A percentile compares a stretch with the other conserved stretches of the same genome.
Conservation (phyloP, 2,113 vertebrate species). For the Labrus mixtus region DNA sequence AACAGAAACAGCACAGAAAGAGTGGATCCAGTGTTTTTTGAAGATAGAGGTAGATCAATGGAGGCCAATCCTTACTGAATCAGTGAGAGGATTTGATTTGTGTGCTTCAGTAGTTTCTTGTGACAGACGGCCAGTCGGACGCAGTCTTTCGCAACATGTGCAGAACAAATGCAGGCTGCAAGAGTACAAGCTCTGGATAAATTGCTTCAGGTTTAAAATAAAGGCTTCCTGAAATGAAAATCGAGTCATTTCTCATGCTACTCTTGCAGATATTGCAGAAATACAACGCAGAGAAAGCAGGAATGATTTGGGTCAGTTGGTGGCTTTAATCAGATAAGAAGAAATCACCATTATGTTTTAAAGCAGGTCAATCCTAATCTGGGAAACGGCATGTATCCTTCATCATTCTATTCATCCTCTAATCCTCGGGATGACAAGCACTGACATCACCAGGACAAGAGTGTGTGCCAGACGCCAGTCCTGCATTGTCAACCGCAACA, state of each 20-base stretch:
- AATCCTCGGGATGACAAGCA: conserved; percentile 68
- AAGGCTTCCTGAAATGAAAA: conserved; percentile 42
- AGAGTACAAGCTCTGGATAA: conserved; percentile 13
- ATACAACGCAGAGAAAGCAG: conserved; percentile 38
- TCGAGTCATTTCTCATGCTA: conserved; percentile 36
- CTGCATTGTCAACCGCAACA: conserved; percentile 22
- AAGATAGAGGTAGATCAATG: background rate
- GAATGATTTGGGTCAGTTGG: conserved; percentile 69
- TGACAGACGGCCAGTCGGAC: conserved; percentile 21
- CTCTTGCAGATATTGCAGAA: conserved; percentile 27
- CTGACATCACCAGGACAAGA: conserved; percentile 31
- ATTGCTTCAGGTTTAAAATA: conserved; percentile 30
- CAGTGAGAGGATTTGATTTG: conserved; percentile 17
- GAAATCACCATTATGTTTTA: conserved; percentile 76
- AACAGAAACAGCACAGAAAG: background rate
- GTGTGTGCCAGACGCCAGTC: conserved; percentile 44
- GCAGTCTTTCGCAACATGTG: background rate
- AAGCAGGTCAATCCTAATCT: conserved; percentile 80
- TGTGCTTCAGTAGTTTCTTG: conserved; percentile 2
- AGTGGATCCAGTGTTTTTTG: background rate
- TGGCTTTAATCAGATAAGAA: conserved; percentile 73
- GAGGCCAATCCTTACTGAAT: conserved; percentile 1
- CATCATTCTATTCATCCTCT: conserved; percentile 61
- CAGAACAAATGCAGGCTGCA: conserved; percentile 28
- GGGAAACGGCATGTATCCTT: conserved; percentile 69